Percentiles rank a stretch among this genome's conserved stretches.
Evolutionary conservation across 2,797 vertebrate genomes (phyloP).

Genomic region (Morus bassanus): DNA sequence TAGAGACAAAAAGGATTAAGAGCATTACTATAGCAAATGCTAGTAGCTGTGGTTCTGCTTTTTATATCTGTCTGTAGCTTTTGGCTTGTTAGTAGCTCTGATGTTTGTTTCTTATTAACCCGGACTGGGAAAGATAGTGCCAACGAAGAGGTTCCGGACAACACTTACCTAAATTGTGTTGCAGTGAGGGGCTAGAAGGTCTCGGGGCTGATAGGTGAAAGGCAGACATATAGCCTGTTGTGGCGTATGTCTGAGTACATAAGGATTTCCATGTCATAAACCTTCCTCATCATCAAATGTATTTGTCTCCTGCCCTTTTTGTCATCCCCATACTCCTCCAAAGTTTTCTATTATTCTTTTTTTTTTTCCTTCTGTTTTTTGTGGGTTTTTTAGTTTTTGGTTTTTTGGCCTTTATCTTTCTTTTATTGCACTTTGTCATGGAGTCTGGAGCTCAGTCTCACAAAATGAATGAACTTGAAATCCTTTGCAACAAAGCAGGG

Average conservation of each 20-base stretch:
- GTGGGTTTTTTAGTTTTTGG: no score
- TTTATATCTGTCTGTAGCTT: background rate
- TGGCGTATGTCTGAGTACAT: fast-evolving
- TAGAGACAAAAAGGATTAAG: background rate
- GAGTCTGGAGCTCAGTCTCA: background rate
- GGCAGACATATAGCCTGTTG: fast-evolving
- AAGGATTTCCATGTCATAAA: background rate
- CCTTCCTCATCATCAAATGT: background rate
- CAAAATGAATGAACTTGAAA: background rate
- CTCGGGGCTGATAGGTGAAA: background rate
- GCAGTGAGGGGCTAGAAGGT: background rate
- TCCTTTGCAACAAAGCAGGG: background rate
- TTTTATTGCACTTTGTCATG: background rate
- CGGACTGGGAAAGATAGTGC: background rate
- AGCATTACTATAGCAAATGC: background rate
- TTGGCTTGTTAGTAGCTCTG: background rate
- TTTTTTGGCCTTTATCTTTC: background rate
- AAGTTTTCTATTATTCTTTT: background rate
- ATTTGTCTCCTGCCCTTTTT: background rate
- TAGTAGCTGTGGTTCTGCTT: background rate
- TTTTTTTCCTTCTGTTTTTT: no score
- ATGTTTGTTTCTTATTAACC: background rate
- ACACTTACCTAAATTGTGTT: background rate
- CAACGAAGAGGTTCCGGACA: background rate
- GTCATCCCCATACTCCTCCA: background rate